Percentiles rank a stretch among this genome's conserved stretches.
Evolutionary conservation across 2,113 vertebrate species (phyloP).

Genomic region (pig (Sus scrofa)): T2T-Sscrofa CM000814.6:92319501-92320000

Average conservation of each 20-base stretch:
- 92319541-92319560: background rate
- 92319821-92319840: background rate
- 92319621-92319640: background rate
- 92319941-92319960: background rate
- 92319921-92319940: background rate
- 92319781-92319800: background rate
- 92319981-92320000: background rate
- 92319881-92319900: background rate
- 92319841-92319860: background rate
- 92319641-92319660: background rate
- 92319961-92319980: background rate
- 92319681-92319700: background rate
- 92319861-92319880: background rate
- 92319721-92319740: background rate
- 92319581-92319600: background rate
- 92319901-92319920: background rate
- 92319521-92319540: background rate
- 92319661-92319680: background rate
- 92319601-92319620: background rate
- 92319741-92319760: background rate
- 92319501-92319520: constrained; percentile 21
- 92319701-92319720: background rate
- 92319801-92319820: background rate
- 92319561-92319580: background rate
- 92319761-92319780: background rate